These are phyloP conservation scores for Malthinus seriepunctatus DNA, from an alignment of 2,888 invertebrate genomes.

Conservation along the genomic window DNA sequence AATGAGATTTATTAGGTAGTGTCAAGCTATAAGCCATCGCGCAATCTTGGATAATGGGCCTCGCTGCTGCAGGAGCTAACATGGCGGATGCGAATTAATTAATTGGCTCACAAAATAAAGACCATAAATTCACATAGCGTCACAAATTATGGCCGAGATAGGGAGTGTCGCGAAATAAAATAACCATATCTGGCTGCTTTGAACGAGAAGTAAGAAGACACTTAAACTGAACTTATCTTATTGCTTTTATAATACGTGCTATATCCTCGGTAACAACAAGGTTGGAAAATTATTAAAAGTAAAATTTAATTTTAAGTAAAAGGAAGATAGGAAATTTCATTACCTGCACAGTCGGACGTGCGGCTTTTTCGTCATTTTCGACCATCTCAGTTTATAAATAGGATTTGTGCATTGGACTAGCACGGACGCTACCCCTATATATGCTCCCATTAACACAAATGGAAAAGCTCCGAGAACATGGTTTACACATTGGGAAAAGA, in stretches of 20 bases:
- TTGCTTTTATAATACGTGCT: slow-evolving; percentile 17
- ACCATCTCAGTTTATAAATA: slow-evolving; percentile 40
- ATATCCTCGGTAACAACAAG: slow-evolving; percentile 7
- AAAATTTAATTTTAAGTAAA: slow-evolving; percentile 3
- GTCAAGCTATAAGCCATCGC: slow-evolving; percentile 54
- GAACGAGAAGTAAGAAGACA: slow-evolving; percentile 28
- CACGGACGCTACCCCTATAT: slow-evolving; percentile 44
- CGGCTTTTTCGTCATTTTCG: slow-evolving; percentile 29
- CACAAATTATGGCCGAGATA: slow-evolving; percentile 57
- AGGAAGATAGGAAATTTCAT: slow-evolving; percentile 19
- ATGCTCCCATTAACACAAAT: slow-evolving; percentile 53
- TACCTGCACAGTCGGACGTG: slow-evolving; percentile 28
- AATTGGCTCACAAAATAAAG: slow-evolving; percentile 58
- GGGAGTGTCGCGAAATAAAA: slow-evolving; percentile 56
- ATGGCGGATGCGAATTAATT: slow-evolving; percentile 56
- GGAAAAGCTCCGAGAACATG: slow-evolving; percentile 54
- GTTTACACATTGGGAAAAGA: slow-evolving; percentile 54
- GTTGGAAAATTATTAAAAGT: background rate
- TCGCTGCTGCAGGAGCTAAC: slow-evolving; percentile 46
- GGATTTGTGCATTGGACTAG: slow-evolving; percentile 47
- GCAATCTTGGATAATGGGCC: slow-evolving; percentile 55
- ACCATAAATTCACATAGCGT: slow-evolving; percentile 57
- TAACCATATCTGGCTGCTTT: slow-evolving; percentile 53
- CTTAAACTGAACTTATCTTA: slow-evolving; percentile 24
- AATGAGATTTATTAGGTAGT: slow-evolving; percentile 53